Evolutionary conservation across 2,888 invertebrate genomes (phyloP).

Genomic region (Cheilosia vernalis): DNA sequence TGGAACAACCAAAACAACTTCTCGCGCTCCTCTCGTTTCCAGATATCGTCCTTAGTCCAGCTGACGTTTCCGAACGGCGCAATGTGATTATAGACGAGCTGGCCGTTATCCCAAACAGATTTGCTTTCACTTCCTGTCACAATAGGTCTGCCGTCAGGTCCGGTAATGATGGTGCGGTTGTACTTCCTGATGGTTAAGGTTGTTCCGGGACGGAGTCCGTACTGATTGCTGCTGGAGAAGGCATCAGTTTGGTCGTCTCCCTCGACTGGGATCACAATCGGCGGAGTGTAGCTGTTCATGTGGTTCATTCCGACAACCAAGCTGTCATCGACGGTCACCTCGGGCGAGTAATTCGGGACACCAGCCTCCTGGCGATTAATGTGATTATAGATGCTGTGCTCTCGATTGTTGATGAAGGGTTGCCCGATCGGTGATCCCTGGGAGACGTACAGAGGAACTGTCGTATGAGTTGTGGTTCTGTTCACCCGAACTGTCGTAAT

Average conservation of each 20-base stretch:
- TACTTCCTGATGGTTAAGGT: constrained; percentile 79
- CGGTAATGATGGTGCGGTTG: constrained; percentile 79
- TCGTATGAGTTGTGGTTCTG: constrained; percentile 77
- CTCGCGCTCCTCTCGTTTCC: constrained; percentile 82
- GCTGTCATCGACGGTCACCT: constrained; percentile 77
- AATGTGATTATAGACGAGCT: constrained; percentile 79
- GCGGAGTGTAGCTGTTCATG: constrained; percentile 67
- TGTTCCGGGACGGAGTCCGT: constrained; percentile 74
- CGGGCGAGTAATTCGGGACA: constrained; percentile 80
- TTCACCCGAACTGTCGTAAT: constrained; percentile 77
- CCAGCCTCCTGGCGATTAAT: constrained; percentile 78
- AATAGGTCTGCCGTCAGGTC: constrained; percentile 79
- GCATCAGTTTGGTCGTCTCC: constrained; percentile 63
- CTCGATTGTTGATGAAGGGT: constrained; percentile 54
- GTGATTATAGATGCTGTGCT: constrained; percentile 79
- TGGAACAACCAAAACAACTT: constrained; percentile 81
- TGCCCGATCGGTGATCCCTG: constrained; percentile 49
- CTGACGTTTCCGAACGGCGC: constrained; percentile 80
- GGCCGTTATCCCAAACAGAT: constrained; percentile 80
- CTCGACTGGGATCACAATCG: constrained; percentile 76
- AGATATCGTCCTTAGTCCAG: constrained; percentile 79
- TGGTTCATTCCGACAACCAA: constrained; percentile 57
- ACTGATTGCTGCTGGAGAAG: constrained; percentile 63
- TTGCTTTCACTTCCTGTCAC: constrained; percentile 80
- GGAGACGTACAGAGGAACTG: constrained; percentile 61